These are phyloP conservation scores for Spongilla lacustris DNA, from an alignment of 37 sponge, comb jelly and placozoan species.

Conservation along the genomic window DNA sequence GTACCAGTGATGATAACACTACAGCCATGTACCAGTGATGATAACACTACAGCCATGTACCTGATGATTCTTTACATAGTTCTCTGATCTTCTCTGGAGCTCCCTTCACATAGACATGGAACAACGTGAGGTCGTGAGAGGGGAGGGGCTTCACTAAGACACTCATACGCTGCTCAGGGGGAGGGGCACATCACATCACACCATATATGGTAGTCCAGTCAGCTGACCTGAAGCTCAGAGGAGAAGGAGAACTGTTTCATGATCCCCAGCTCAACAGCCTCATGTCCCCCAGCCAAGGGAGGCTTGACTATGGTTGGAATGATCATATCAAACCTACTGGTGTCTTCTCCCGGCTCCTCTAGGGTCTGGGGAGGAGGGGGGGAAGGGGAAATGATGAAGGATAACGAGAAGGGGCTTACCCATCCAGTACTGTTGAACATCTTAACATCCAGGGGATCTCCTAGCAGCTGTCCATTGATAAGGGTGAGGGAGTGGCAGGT, in stretches of 20 bases:
- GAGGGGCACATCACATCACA: not conserved
- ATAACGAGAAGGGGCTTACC: constrained; percentile 44
- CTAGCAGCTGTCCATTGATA: constrained; percentile 73
- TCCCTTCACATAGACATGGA: constrained; percentile 83
- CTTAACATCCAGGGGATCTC: constrained; percentile 92
- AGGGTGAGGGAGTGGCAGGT: constrained; percentile 84
- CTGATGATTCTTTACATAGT: constrained; percentile 52
- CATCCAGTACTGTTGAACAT: constrained; percentile 90
- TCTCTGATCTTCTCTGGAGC: constrained; percentile 86
- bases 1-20: no score
- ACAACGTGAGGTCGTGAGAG: constrained; percentile 25
- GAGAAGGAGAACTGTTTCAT: constrained; percentile 85
- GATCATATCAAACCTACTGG: constrained; percentile 56
- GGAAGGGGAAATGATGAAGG: not conserved
- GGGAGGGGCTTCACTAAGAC: constrained; percentile 66
- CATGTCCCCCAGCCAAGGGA: not conserved
- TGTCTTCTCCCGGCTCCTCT: constrained; percentile 41
- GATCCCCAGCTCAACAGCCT: constrained; percentile 47
- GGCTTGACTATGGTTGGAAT: constrained; percentile 57
- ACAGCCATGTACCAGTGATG: no score
- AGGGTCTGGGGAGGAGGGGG: not conserved
- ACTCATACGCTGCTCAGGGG: constrained; percentile 68
- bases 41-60: no score
- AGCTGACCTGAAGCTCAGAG: constrained; percentile 71
- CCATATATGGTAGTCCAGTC: not conserved